These are phyloP conservation scores for Cantharis flavilabris DNA, from an alignment of 2,888 invertebrate species.

Conservation along the genomic window DNA sequence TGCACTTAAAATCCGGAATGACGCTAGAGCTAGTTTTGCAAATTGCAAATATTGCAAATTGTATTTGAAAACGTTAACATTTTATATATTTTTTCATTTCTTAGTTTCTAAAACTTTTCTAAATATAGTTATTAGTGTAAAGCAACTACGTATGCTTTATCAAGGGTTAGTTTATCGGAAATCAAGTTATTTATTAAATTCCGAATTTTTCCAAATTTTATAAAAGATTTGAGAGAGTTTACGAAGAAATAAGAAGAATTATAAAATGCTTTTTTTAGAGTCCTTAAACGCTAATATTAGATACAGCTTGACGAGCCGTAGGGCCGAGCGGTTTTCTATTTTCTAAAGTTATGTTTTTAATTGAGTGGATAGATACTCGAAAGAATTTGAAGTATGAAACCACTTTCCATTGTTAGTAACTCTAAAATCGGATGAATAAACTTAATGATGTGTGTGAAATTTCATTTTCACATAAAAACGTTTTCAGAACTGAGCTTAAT, in stretches of 20 bases:
- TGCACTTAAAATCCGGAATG: neutral
- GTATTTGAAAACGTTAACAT: neutral
- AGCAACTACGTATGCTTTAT: no score
- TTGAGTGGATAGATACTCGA: neutral
- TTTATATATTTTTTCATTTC: neutral
- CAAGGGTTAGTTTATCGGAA: no score
- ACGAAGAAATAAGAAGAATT: no score
- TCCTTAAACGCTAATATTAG: no score
- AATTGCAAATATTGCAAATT: neutral
- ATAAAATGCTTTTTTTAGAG: no score
- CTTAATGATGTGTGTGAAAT: neutral
- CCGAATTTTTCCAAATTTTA: no score
- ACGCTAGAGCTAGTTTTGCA: neutral
- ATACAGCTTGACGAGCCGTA: neutral
- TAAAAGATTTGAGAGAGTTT: no score
- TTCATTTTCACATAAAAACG: neutral
- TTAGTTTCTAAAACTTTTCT: no score
- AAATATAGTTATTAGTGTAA: no score
- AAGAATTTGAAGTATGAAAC: neutral
- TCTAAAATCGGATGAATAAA: neutral
- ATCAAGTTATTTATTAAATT: no score
- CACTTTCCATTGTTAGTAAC: neutral
- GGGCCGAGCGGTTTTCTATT: neutral
- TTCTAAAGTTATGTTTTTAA: neutral
- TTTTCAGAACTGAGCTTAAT: neutral